Conservation (phyloP, 2,797 vertebrate genomes). For the Eidolon dupreanum region DNA sequence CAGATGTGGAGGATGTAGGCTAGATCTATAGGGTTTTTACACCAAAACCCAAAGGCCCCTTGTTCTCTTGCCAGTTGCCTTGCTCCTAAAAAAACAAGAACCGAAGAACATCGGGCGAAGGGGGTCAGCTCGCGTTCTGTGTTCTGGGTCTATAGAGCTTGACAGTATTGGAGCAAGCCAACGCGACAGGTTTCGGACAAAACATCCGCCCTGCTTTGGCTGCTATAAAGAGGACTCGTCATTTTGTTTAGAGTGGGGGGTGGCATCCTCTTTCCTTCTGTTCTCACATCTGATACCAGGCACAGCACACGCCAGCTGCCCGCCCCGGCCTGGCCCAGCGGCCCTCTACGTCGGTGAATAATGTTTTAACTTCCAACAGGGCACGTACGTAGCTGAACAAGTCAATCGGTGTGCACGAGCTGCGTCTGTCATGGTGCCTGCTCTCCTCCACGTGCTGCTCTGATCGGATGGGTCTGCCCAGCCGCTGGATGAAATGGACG, state of each 20-base stretch:
- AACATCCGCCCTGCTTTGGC: not conserved
- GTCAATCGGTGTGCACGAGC: not conserved
- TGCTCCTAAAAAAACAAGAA: not conserved
- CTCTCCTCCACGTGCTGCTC: not conserved
- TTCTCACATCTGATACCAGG: not conserved
- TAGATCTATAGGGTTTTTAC: not conserved
- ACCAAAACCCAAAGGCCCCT: not conserved
- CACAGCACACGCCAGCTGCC: conserved; percentile 33
- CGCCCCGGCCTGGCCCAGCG: conserved; percentile 22
- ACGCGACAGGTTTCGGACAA: fast-evolving
- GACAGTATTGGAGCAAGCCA: not conserved
- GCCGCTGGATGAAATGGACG: conserved; percentile 30
- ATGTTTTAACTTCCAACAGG: conserved; percentile 74
- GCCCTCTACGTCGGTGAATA: conserved; percentile 68
- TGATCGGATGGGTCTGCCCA: conserved; percentile 48
- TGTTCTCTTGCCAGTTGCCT: not conserved
- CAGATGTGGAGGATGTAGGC: not conserved
- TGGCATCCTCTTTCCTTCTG: not conserved
- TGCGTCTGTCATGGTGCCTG: conserved; percentile 5
- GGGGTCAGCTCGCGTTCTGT: not conserved
- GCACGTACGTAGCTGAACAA: conserved; percentile 62
- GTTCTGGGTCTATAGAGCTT: not conserved
- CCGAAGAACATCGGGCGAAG: fast-evolving
- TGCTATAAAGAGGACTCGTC: not conserved
- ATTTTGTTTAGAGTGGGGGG: not conserved